Conservation (phyloP, 2,797 vertebrate species). For the Antennarius maculatus region DNA sequence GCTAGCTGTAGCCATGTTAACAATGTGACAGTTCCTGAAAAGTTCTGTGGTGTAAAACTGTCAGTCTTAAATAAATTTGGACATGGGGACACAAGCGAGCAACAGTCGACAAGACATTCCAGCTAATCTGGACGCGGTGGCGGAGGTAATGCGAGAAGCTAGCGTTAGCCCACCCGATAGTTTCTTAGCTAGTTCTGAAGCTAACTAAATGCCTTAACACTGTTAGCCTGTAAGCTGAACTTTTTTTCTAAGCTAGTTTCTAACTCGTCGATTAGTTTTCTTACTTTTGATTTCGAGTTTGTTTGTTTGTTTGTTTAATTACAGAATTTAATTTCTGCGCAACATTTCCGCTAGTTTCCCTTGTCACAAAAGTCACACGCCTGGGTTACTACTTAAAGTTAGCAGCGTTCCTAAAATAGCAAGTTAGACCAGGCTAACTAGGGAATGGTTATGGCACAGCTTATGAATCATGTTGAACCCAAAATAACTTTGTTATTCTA, state of each 20-base stretch:
- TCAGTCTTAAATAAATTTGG: neutral
- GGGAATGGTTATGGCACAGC: neutral
- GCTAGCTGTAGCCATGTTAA: neutral
- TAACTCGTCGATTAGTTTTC: neutral
- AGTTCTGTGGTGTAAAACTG: neutral
- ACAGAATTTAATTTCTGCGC: neutral
- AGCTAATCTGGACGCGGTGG: conserved; percentile 32
- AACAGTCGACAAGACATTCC: conserved; percentile 29
- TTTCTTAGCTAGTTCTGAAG: neutral
- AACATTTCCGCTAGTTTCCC: neutral
- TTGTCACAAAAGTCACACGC: neutral
- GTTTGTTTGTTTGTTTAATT: neutral
- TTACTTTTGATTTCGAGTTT: neutral
- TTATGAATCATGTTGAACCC: neutral
- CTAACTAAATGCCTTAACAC: neutral
- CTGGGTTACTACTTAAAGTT: neutral
- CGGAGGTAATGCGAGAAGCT: conserved; percentile 48
- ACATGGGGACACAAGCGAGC: conserved; percentile 41
- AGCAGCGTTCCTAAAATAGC: neutral
- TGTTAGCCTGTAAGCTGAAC: neutral
- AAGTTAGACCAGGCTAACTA: neutral
- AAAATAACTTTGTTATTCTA: too few species aligned
- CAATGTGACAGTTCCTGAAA: conserved; percentile 22
- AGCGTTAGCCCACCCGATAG: conserved; percentile 2
- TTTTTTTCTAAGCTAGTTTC: neutral